These are phyloP conservation scores for Cynodonichthys magdalenae DNA, from an alignment of 2,797 vertebrate genomes.

Conservation along the genomic window DNA sequence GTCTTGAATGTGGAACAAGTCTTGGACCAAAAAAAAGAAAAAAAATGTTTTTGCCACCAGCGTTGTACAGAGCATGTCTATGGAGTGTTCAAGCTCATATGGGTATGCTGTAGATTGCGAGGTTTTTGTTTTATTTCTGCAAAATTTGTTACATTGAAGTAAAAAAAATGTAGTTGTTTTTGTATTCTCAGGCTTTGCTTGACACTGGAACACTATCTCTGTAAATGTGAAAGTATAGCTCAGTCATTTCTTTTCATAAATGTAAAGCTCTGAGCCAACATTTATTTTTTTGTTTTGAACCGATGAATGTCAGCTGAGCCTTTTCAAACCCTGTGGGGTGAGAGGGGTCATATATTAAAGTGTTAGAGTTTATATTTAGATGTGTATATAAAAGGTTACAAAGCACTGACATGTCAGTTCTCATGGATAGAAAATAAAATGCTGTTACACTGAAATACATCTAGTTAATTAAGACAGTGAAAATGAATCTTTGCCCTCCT, in stretches of 20 bases:
- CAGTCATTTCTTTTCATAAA: conserved; percentile 6
- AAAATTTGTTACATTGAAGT: conserved; percentile 25
- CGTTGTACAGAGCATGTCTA: conserved; percentile 72
- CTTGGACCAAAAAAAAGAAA: conserved; percentile 45
- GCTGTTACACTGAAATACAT: conserved; percentile 7
- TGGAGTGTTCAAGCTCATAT: conserved; percentile 13
- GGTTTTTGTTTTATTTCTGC: conserved; percentile 5
- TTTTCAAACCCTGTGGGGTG: background rate
- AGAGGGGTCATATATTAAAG: background rate
- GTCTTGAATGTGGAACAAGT: conserved; percentile 78
- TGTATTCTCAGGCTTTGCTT: conserved; percentile 46
- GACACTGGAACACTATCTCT: conserved; percentile 62
- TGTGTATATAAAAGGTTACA: background rate
- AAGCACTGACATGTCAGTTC: conserved; percentile 26
- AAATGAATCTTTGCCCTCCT: background rate
- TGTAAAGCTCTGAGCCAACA: conserved; percentile 5
- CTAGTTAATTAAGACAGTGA: conserved; percentile 2
- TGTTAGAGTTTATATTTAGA: conserved; percentile 15
- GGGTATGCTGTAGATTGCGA: conserved; percentile 38
- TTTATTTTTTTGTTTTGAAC: conserved; percentile 9
- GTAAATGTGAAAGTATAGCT: conserved; percentile 23
- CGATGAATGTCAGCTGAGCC: conserved; percentile 4
- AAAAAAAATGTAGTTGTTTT: conserved; percentile 8
- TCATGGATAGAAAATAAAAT: conserved; percentile 8
- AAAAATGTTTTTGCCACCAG: conserved; percentile 77